Conservation (phyloP, 2,888 invertebrate genomes). For the Dryomyza anilis region DNA sequence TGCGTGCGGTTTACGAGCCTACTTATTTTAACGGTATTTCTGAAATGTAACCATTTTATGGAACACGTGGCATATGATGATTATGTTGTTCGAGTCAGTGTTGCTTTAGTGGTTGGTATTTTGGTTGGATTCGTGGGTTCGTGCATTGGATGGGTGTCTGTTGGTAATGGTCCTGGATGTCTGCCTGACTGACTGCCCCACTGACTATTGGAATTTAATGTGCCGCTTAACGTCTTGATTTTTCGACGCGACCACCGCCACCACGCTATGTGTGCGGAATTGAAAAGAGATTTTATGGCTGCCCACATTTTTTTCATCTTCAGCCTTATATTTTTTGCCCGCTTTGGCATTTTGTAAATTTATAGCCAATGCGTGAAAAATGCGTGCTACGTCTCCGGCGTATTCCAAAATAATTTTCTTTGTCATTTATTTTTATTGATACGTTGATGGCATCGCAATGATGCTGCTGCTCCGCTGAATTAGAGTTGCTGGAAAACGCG, state of each 20-base stretch:
- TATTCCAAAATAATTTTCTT: slow-evolving; percentile 14
- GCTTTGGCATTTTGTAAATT: slow-evolving; percentile 7
- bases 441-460: not conserved
- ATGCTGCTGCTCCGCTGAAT: not conserved
- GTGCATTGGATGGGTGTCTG: not conserved
- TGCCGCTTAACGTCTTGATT: slow-evolving; percentile 36
- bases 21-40: slow-evolving; percentile 35
- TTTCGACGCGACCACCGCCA: too few species aligned
- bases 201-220: slow-evolving; percentile 35
- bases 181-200: slow-evolving; percentile 1
- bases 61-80: too few species aligned
- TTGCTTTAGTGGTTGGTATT: not conserved
- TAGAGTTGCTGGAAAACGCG: not conserved
- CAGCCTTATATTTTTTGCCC: not conserved
- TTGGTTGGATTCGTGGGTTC: not conserved
- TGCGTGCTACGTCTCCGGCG: not conserved
- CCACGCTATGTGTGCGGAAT: slow-evolving; percentile 11
- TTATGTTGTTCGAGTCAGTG: not conserved
- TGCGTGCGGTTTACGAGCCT: slow-evolving; percentile 41
- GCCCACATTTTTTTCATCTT: not conserved
- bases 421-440: slow-evolving; percentile 21
- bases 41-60: slow-evolving; percentile 16
- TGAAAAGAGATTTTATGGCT: not conserved
- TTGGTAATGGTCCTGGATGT: not conserved
- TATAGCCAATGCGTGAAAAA: not conserved